Evolutionary conservation across 2,113 vertebrate genomes (phyloP).

Genomic region (Ameiurus melas): DNA sequence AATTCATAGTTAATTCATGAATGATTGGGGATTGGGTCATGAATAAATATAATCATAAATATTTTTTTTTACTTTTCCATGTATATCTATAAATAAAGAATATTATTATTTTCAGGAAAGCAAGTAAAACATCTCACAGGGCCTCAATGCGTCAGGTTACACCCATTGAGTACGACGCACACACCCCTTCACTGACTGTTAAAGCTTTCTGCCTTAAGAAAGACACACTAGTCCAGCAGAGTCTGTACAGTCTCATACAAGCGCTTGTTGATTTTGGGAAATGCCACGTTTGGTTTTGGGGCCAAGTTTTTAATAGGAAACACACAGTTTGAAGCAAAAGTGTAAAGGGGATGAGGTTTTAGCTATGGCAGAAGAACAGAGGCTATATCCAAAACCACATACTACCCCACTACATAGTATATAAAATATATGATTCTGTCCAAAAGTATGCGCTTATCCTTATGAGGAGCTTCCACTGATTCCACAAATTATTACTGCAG

Average conservation of each 20-base stretch:
- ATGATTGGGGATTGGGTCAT: not conserved
- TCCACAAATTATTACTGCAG: not conserved
- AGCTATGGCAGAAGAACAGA: not conserved
- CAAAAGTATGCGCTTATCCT: not conserved
- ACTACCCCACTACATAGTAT: not conserved
- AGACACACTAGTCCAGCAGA: slow-evolving; percentile 9
- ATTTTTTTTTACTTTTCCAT: not conserved
- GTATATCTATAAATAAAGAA: not conserved
- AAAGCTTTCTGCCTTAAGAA: not conserved
- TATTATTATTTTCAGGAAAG: not conserved
- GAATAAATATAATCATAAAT: not conserved
- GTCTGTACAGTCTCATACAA: not conserved
- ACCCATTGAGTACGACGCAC: not conserved
- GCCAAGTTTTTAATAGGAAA: slow-evolving; percentile 8
- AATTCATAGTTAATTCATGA: not conserved
- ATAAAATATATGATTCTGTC: not conserved
- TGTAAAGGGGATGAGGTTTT: not conserved
- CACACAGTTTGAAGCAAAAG: not conserved
- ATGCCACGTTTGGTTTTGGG: not conserved
- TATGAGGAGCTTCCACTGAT: not conserved
- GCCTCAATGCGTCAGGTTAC: not conserved
- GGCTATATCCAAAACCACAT: not conserved
- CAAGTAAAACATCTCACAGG: not conserved
- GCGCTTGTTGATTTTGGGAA: slow-evolving; percentile 14
- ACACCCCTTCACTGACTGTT: slow-evolving; percentile 25